Evolutionary conservation across 2,113 vertebrate species (phyloP).

Genomic region (Lycocorax pyrrhopterus): DNA sequence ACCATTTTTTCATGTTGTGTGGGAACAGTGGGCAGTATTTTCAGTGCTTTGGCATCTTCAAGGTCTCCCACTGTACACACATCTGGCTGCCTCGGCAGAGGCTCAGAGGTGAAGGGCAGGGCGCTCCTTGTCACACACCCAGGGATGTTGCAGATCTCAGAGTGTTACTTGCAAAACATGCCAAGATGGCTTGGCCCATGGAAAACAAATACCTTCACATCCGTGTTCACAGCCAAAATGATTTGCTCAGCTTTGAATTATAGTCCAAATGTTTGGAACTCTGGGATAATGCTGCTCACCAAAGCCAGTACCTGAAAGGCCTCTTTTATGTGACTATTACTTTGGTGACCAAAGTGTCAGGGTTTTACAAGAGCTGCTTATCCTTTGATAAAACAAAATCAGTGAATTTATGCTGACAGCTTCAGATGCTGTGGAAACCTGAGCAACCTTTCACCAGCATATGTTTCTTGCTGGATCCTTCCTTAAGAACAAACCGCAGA

Average conservation of each 20-base stretch:
- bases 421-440: constrained; percentile 48
- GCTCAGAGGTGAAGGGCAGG: neutral
- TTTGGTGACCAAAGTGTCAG: constrained; percentile 40
- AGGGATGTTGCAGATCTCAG: neutral
- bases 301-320: constrained; percentile 19
- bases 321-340: constrained; percentile 51
- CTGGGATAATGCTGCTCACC: constrained; percentile 1
- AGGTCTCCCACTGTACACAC: neutral
- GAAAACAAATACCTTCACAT: neutral
- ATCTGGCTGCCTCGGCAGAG: fast-evolving
- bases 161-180: neutral
- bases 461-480: constrained; percentile 21
- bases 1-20: neutral
- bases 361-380: constrained; percentile 45
- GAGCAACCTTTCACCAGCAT: constrained; percentile 30
- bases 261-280: constrained; percentile 25
- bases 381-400: constrained; percentile 59
- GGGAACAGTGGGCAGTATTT: neutral
- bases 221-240: neutral
- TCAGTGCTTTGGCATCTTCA: neutral
- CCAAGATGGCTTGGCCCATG: neutral
- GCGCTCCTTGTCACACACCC: neutral
- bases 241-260: constrained; percentile 43
- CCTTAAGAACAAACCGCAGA: constrained; percentile 25
- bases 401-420: constrained; percentile 53